Evolutionary conservation across 2,888 invertebrate genomes (phyloP).

Genomic region (Resseliella maxima): DNA sequence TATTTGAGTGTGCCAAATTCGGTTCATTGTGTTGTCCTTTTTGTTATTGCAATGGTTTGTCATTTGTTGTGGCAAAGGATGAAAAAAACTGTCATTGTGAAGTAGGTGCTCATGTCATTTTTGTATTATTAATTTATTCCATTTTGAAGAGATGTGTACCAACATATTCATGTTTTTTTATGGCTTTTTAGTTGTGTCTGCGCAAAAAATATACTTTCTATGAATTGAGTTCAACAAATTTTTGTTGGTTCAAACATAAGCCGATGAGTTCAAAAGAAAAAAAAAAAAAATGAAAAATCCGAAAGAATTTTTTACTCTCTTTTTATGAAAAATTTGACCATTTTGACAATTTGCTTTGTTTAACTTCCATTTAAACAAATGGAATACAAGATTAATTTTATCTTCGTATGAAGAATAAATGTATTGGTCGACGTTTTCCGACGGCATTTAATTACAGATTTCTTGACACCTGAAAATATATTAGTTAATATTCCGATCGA

Average conservation of each 20-base stretch:
- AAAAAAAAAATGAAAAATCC: background rate
- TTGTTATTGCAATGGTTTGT: slow-evolving; percentile 23
- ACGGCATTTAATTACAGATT: slow-evolving; percentile 39
- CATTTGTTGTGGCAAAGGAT: slow-evolving; percentile 40
- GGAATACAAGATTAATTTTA: background rate
- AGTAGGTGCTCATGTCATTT: slow-evolving; percentile 51
- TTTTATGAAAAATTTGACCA: background rate
- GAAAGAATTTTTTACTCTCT: background rate
- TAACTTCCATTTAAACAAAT: background rate
- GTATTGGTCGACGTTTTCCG: background rate
- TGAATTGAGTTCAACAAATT: background rate
- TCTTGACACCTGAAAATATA: background rate
- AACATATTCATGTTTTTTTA: slow-evolving; percentile 36
- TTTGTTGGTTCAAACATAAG: background rate
- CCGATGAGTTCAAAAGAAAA: background rate
- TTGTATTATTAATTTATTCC: slow-evolving; percentile 47
- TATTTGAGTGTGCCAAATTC: slow-evolving; percentile 37
- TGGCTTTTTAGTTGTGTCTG: background rate
- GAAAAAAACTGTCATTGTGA: slow-evolving; percentile 8
- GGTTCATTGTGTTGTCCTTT: slow-evolving; percentile 51
- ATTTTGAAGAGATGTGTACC: slow-evolving; percentile 48
- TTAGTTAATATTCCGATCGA: background rate
- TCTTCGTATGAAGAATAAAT: background rate
- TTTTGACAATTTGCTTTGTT: background rate
- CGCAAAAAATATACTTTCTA: background rate